Base-by-base conservation (phyloP, 2,113 vertebrate genomes). In the Cebus imitator region DNA sequence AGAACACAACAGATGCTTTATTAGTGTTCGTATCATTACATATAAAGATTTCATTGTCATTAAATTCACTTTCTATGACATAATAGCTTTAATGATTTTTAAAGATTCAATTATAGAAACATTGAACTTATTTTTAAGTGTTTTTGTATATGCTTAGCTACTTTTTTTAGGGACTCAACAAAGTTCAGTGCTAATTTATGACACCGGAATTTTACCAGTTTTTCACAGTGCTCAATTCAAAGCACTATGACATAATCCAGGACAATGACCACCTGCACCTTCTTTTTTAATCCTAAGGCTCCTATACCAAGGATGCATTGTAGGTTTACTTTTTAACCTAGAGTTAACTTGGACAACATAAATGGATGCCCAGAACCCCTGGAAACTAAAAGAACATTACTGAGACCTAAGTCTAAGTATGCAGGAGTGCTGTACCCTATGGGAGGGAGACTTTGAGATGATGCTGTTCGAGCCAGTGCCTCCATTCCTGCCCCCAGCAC, bases 321-420 rank as follows among this genome's bases (percentile, higher is more conserved):
- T 89, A 20, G 73, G 97, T 95, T 9, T 45, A 58, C 30, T 30
- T 90, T 84, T 55, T 88, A 87, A 82, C 4, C 20, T 93, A 43
- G 2, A 73, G 3, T 83, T 79, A 91, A 79, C 35, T 94, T 83
- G 14, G 5, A 75, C 8, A 95, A 97, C 8, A 78, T 79, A 57
- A 7, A 79, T 2, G 70, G 6, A 78, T 96, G 5, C 4, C 32
- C n/a, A 64, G 30, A 93, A 68, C 21, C 37, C 20, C 78, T 40
- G 27, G 72, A 97, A 91, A 89, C 35, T 72, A 90, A 87, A 48
- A 73, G 2, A 50, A n/a, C 73, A 86, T 55, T 73, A 85, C 21
- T 95, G 32, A 87, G 45, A 96, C 84, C 92, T 32, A 32, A 94
- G 58, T 96, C 50, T 91, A 95, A 94, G 58, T 96, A 89, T 97